Conservation (phyloP, 2,113 vertebrate species). For the Macrotis lagotis region DNA sequence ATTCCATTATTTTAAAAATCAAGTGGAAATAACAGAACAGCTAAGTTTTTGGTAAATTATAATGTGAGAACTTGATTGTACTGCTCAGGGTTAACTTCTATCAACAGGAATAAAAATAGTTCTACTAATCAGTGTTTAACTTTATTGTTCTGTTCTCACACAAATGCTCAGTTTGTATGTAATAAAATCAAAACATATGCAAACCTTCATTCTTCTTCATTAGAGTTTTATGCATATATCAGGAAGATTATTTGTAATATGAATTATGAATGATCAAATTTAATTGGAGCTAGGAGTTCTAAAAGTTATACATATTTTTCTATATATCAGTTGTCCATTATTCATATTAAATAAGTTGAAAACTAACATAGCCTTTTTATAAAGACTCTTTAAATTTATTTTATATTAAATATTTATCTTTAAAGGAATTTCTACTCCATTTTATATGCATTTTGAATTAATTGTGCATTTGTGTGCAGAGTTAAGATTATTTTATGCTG, state of each 20-base stretch:
- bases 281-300: background rate
- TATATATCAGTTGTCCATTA: background rate
- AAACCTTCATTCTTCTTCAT: background rate
- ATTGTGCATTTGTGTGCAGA: background rate
- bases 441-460: background rate
- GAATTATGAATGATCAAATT: background rate
- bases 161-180: background rate
- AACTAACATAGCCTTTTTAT: background rate
- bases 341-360: background rate
- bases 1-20: slow-evolving; percentile 60
- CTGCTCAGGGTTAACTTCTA: too few relatives aligned
- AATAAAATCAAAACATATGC: slow-evolving; percentile 38
- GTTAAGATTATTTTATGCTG: background rate
- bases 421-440: background rate
- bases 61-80: too few relatives aligned
- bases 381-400: background rate
- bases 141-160: background rate
- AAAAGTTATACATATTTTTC: background rate
- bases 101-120: slow-evolving; percentile 46
- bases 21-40: slow-evolving; percentile 39
- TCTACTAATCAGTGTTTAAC: slow-evolving; percentile 19
- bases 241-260: background rate
- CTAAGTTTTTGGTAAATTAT: slow-evolving; percentile 1
- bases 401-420: background rate
- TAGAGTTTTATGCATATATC: background rate